phyloP scores from a whole-genome alignment of 2,113 vertebrate species.

The Romanogobio albipinnatus region DNA sequence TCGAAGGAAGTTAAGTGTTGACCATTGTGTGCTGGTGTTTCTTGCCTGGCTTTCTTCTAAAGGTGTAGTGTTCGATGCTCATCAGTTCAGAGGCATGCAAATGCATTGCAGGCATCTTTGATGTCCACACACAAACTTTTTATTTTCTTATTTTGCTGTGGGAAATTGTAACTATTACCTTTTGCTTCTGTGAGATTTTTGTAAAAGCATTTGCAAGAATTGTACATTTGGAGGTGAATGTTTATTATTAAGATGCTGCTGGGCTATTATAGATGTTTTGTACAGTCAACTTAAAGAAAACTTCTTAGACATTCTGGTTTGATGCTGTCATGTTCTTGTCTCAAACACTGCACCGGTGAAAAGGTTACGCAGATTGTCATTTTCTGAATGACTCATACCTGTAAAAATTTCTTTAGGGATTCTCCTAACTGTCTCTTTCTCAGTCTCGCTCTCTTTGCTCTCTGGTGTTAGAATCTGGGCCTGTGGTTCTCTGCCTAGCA shows the following conservation, averaged over 20 bases:
- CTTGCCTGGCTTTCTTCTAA: background rate
- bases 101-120: background rate
- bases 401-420: background rate
- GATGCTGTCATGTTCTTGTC: conserved; percentile 20
- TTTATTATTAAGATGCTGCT: background rate
- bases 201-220: background rate
- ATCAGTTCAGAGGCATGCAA: background rate
- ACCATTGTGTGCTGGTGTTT: background rate
- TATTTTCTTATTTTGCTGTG: background rate
- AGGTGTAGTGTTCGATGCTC: background rate
- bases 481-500: conserved; percentile 53
- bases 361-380: conserved; percentile 18
- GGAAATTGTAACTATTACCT: background rate
- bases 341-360: background rate
- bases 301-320: background rate
- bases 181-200: background rate
- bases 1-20: conserved; percentile 29
- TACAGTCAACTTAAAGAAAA: background rate
- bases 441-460: conserved; percentile 28
- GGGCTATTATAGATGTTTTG: background rate
- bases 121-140: background rate
- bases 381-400: conserved; percentile 37
- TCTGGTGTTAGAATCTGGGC: conserved; percentile 23
- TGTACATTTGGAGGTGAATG: background rate
- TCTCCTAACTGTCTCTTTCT: conserved; percentile 20